Conservation (phyloP, 2,797 vertebrate species). For the Melanotaenia trifasciata region DNA sequence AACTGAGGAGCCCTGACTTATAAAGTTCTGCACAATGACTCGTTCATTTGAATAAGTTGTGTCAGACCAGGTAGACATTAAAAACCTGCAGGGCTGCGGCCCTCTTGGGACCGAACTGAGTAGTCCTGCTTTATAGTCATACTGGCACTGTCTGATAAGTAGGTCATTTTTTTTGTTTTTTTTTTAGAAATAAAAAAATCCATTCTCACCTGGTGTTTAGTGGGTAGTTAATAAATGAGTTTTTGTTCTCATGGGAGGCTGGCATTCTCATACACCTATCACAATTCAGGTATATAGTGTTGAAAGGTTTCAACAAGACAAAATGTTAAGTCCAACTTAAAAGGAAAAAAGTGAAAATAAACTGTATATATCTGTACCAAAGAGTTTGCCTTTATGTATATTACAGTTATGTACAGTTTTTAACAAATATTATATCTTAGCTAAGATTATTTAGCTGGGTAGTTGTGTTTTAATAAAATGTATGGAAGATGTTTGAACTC, state of each 20-base stretch:
- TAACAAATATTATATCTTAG: conserved; percentile 86
- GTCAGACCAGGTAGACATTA: too few relatives aligned
- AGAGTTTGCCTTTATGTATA: conserved; percentile 89
- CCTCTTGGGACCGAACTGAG: too few relatives aligned
- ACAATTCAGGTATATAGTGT: conserved; percentile 73
- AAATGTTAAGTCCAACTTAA: conserved; percentile 65
- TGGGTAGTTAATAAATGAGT: conserved; percentile 50
- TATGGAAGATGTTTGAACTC: conserved; percentile 77
- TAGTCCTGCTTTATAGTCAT: conserved; percentile 29
- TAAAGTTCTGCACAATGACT: too few relatives aligned
- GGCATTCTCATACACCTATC: conserved; percentile 73
- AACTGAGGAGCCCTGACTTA: too few relatives aligned
- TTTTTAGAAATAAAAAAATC: conserved; percentile 48
- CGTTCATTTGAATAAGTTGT: too few relatives aligned
- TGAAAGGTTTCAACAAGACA: conserved; percentile 62
- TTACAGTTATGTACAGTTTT: conserved; percentile 89
- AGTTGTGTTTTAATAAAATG: conserved; percentile 86
- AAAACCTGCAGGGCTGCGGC: too few relatives aligned
- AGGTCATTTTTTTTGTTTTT: conserved; percentile 23
- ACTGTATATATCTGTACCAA: conserved; percentile 88
- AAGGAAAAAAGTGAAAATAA: conserved; percentile 67
- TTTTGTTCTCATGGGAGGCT: conserved; percentile 70
- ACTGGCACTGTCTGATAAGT: conserved; percentile 49
- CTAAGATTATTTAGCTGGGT: conserved; percentile 84
- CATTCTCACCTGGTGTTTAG: conserved; percentile 56